Base-by-base conservation (phyloP, 2,888 invertebrate species). In the Sinopyrophorus schimmeli region DNA sequence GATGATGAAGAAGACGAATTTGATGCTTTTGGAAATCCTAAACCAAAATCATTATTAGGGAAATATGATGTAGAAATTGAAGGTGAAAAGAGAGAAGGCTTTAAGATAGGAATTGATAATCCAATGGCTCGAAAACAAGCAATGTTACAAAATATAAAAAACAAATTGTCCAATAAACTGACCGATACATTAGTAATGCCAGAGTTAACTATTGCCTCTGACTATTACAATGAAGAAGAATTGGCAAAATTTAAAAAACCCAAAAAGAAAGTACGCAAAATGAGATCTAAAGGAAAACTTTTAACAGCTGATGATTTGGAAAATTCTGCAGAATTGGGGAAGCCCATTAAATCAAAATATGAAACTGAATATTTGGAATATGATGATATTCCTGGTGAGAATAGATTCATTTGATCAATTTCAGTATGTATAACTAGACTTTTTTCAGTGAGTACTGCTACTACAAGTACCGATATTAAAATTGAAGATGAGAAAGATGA, bases 1-100 rank as follows among this genome's bases (percentile, higher is more conserved):
- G 94, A 89, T 57, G 84, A 84, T 51, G 87, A 84, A 30, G n/a
- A n/a, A n/a, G n/a, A n/a, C n/a, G 83, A 86, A 58, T 77, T 83
- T 50, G 85, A 87, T 64, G 83, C 85, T 42, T 80, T 80, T 47
- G 83, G 86, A 3, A 78, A 84, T 48, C 80, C 83, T 2, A 75
- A 74, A 55, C 77, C 79, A 57, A 82, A 83, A 62, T 80, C 81
- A 6, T 76, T 99, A 34, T 79, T 99, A 14, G 78, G 85, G 60
- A 95, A 99, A 76, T 98, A 99, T 70, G 95, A 98, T 71, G 95
- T 95, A 66, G 95, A 95, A 74, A 87, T 95, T 44, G 84, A 87
- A 39, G 88, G 87, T 1, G 80, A 77, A 40, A 84, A 83, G 59
- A 81, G 78, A 59, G 78, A 80, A 14, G 79, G 78, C 42, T 97